Conservation (phyloP, 2,113 vertebrate genomes). For the Cephalophus harveyi region DNA sequence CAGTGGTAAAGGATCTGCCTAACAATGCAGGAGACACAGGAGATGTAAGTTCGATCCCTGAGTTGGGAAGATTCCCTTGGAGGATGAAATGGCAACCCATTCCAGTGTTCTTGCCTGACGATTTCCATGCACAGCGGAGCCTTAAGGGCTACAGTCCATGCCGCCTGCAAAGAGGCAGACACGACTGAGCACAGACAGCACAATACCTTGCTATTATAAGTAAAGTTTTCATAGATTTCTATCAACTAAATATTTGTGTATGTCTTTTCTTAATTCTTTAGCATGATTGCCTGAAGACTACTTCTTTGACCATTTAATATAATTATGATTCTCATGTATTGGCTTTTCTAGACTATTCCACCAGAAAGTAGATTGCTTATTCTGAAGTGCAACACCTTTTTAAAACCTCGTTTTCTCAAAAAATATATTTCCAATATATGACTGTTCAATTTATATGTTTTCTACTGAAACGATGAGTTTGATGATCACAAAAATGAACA, state of each 20-base stretch:
- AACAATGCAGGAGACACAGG: neutral
- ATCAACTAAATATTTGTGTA: neutral
- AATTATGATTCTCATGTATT: neutral
- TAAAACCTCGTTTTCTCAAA: neutral
- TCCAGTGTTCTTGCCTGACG: neutral
- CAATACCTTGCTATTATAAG: neutral
- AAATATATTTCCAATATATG: neutral
- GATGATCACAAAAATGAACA: neutral
- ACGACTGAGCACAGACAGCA: rapidly evolving
- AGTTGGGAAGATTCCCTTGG: neutral
- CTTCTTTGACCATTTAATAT: conserved; percentile 13
- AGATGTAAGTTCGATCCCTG: neutral
- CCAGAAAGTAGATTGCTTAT: neutral
- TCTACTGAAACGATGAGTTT: neutral
- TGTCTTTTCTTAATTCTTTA: neutral
- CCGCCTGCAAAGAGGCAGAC: neutral
- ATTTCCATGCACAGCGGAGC: neutral
- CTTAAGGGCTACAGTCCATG: neutral
- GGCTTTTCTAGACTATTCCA: neutral
- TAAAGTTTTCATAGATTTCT: neutral
- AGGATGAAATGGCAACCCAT: neutral
- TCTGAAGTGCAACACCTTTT: neutral
- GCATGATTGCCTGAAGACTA: neutral
- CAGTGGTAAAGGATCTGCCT: neutral
- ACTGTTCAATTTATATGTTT: neutral